Conservation (phyloP, 2,888 invertebrate species). For the Xanthostigma xanthostigma region DNA sequence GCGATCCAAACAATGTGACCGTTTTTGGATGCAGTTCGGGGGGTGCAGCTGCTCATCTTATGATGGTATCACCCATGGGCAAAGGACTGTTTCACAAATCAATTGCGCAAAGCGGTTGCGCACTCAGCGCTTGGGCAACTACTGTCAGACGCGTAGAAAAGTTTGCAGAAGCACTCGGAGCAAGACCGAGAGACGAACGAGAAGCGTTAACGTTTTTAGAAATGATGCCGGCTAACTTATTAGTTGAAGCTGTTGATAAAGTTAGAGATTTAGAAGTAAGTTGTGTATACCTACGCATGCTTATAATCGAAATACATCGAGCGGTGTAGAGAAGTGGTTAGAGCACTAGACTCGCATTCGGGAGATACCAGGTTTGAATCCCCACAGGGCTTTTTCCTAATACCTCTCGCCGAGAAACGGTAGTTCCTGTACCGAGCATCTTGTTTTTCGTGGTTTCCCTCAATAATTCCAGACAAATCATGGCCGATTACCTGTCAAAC, state of each 20-base stretch:
- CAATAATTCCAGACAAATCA: no score
- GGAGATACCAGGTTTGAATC: no score
- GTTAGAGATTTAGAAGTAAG: conserved; percentile 15
- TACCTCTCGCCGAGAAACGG: no score
- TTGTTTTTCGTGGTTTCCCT: no score
- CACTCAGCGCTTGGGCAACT: conserved; percentile 19
- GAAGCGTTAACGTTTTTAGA: conserved; percentile 18
- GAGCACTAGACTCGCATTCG: no score
- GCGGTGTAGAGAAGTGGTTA: no score
- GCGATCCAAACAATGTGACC: conserved; percentile 15
- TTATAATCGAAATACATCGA: no score
- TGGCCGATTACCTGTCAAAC: no score
- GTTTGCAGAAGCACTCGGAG: conserved; percentile 17
- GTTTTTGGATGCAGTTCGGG: conserved; percentile 19
- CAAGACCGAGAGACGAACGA: conserved; percentile 19
- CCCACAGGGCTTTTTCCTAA: no score
- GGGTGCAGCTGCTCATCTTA: conserved; percentile 15
- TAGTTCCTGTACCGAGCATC: no score
- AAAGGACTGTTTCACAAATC: conserved; percentile 24
- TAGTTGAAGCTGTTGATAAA: conserved; percentile 16
- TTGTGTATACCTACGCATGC: no score
- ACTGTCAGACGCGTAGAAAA: conserved; percentile 15
- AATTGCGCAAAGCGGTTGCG: conserved; percentile 24
- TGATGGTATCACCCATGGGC: conserved; percentile 14
- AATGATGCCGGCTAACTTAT: conserved; percentile 14